Evolutionary conservation across 2,888 invertebrate species (phyloP).

Genomic region (Mamestra brassicae): DNA sequence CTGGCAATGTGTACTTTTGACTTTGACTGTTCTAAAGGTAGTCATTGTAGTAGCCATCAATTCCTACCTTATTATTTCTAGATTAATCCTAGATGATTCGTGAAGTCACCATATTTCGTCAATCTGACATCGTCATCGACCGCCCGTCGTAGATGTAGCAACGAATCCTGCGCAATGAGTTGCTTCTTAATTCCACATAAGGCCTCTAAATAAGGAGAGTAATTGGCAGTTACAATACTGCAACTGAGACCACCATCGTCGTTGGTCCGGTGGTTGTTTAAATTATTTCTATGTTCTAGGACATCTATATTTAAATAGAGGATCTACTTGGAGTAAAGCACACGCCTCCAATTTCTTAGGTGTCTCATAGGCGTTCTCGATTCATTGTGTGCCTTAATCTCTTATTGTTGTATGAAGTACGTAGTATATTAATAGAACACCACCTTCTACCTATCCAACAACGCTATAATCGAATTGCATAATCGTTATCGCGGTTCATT

Average conservation of each 20-base stretch:
- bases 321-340: no score
- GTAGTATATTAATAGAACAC: slow-evolving; percentile 14
- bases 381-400: background rate
- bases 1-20: background rate
- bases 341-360: no score
- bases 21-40: no score
- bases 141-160: slow-evolving; percentile 32
- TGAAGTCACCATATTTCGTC: slow-evolving; percentile 27
- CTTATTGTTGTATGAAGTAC: slow-evolving; percentile 1
- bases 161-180: slow-evolving; percentile 21
- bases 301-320: background rate
- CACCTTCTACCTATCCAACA: slow-evolving; percentile 3
- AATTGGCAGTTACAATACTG: background rate
- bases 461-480: slow-evolving; percentile 44
- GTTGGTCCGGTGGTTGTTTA: background rate
- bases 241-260: background rate
- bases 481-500: slow-evolving; percentile 46
- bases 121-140: slow-evolving; percentile 13
- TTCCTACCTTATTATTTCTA: no score
- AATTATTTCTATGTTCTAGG: background rate
- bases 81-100: background rate
- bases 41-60: background rate
- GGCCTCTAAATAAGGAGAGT: background rate
- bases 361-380: background rate
- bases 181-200: slow-evolving; percentile 21